Conservation (phyloP, 1,140 invertebrate species). For the Portunus trituberculatus region DNA sequence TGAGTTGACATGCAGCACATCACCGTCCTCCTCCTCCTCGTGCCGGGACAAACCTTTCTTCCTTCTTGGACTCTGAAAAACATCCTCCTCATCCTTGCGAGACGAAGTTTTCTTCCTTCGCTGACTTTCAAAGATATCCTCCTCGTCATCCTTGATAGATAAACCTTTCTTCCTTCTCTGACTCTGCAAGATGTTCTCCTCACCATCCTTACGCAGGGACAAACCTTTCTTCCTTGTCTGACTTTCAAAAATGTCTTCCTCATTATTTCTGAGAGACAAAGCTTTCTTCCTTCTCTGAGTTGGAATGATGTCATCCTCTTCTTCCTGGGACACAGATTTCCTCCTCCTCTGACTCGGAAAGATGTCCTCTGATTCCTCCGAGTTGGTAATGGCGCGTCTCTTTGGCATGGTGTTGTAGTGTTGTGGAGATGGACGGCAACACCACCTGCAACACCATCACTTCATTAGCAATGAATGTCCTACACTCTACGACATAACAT, state of each 20-base stretch:
- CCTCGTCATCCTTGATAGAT: not conserved
- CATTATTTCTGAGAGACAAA: no score
- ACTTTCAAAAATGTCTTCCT: not conserved
- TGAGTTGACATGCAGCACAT: constrained; percentile 49
- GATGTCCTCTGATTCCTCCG: not conserved
- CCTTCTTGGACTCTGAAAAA: not conserved
- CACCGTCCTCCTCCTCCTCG: not conserved
- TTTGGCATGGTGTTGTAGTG: not conserved
- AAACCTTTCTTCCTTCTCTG: not conserved
- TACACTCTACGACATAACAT: no score
- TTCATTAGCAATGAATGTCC: no score
- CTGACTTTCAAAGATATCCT: not conserved
- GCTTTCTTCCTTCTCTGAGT: not conserved
- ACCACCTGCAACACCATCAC: no score
- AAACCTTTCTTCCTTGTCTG: not conserved
- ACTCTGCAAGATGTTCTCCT: not conserved
- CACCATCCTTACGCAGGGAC: not conserved
- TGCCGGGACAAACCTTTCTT: not conserved
- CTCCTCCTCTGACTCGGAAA: not conserved
- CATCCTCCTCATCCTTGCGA: not conserved
- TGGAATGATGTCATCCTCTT: not conserved
- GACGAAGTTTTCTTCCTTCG: not conserved
- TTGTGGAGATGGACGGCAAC: no score
- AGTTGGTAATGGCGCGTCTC: not conserved
- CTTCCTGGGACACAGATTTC: not conserved